These are phyloP conservation scores for Daubentonia madagascariensis DNA, from an alignment of 2,113 vertebrate species.

Conservation along the genomic window DNA sequence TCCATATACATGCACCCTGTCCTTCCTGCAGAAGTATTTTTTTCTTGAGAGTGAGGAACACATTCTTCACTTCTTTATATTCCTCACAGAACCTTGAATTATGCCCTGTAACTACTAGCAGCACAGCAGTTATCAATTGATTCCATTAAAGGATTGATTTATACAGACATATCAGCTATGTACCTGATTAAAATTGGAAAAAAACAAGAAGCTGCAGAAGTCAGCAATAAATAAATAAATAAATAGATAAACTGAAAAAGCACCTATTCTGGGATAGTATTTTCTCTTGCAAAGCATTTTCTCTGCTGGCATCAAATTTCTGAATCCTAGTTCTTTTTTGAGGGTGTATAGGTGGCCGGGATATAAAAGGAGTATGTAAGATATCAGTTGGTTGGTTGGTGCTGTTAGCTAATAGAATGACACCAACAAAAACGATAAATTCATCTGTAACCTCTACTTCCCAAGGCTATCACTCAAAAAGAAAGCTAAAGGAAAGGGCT, in stretches of 20 bases:
- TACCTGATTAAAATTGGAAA: conserved; percentile 12
- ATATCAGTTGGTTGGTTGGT: neutral
- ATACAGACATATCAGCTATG: neutral
- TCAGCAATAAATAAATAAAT: neutral
- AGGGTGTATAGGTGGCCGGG: neutral
- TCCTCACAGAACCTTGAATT: neutral
- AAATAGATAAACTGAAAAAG: neutral
- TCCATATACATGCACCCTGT: neutral
- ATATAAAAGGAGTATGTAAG: neutral
- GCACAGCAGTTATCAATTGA: conserved; percentile 20
- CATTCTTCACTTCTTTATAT: neutral
- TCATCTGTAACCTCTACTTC: neutral
- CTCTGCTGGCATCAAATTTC: neutral
- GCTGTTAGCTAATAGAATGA: neutral
- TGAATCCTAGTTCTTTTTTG: neutral
- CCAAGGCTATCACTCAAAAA: neutral
- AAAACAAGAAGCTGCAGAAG: neutral
- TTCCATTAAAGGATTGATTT: conserved; percentile 18
- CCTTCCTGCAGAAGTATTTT: neutral
- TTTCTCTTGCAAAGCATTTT: neutral
- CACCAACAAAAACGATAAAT: neutral
- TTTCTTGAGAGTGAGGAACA: neutral
- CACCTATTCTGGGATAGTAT: neutral
- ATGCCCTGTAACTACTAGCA: neutral
- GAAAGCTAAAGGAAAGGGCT: neutral